A percentile compares a stretch with the other conserved stretches of the same genome.
These are phyloP conservation scores for Pachliopta kotzebuea DNA, from an alignment of 2,888 invertebrate species.

Conservation along the genomic window DNA sequence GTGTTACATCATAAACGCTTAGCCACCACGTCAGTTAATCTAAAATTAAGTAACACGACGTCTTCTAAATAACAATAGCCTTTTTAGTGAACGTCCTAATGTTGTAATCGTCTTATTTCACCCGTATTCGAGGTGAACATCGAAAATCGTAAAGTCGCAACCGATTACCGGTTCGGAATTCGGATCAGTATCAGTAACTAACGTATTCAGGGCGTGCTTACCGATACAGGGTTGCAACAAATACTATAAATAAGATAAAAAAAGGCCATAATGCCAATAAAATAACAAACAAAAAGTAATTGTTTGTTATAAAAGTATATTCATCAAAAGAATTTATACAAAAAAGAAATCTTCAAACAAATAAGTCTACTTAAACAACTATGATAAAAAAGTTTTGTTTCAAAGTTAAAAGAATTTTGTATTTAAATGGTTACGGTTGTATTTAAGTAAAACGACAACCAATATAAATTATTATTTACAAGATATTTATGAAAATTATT, in stretches of 20 bases:
- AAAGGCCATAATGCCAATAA: not conserved
- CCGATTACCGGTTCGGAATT: constrained; percentile 54
- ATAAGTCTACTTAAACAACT: too few species aligned
- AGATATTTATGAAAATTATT: not conserved
- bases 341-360: too few species aligned
- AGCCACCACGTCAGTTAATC: not conserved
- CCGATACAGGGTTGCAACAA: constrained; percentile 19
- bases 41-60: not conserved
- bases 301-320: not conserved
- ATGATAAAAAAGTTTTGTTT: too few species aligned
- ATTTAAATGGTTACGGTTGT: not conserved
- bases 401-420: too few species aligned
- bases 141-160: constrained; percentile 38
- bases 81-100: constrained; percentile 5
- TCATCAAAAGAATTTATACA: not conserved
- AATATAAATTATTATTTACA: not conserved
- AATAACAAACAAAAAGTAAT: not conserved
- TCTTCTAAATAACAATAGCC: constrained; percentile 8
- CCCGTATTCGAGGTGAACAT: constrained; percentile 15
- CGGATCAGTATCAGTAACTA: constrained; percentile 37
- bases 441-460: not conserved
- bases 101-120: constrained; percentile 22
- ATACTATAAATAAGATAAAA: not conserved
- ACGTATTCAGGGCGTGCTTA: constrained; percentile 31
- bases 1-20: not conserved